Evolutionary conservation across 2,113 vertebrate species (phyloP), one percentile per base, ranked within the genome.

Genomic region (Miniopterus natalensis): DNA sequence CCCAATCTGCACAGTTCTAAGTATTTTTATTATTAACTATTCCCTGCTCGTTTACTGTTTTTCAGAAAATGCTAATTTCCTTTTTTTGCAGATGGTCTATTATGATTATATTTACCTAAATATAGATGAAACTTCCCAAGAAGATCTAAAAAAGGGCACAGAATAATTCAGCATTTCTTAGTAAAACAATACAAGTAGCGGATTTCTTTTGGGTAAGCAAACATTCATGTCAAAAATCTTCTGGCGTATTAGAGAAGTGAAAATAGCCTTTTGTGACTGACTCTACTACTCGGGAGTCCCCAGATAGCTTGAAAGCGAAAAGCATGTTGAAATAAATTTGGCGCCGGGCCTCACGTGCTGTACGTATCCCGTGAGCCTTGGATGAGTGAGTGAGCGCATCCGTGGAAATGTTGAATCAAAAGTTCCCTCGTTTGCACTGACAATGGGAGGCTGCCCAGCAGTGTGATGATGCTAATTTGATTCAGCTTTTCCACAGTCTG

Each of bases 51-150:
- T 57, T 86, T 84, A 36, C 17, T 84, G 74, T 63, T 61, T 85
- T 65, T 45, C 66, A 42, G 8, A 96, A 92, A 96, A 86, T 93
- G 84, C 45, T 90, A 95, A 92, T 95, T 92, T 81, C 8, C 36
- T 40, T 27, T 59, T 95, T 94, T 92, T 88, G 51, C 70, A 92
- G 63, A 87, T 91, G 87, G 17, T n/a, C 59, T 84, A 83, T 89
- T 92, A 63, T 92, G 66, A 95, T 91, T 80, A 51, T 92, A 75
- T 94, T 75, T 95, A 89, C 88, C 84, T 80, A 89, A 93, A 83
- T 68, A 68, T 49, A 92, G 57, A 66, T 61, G 31, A 57, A 85
- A 84, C 5, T 88, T 85, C 40, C 61, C 5, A 20, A 77, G 27
- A 70, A 92, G 70, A 81, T 4, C n/a, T 90, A 81, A 90, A 81